Percentiles rank a stretch among this genome's conserved stretches.
phyloP scores from a whole-genome alignment of 2,888 invertebrate genomes.

The Globia sparganii region DNA sequence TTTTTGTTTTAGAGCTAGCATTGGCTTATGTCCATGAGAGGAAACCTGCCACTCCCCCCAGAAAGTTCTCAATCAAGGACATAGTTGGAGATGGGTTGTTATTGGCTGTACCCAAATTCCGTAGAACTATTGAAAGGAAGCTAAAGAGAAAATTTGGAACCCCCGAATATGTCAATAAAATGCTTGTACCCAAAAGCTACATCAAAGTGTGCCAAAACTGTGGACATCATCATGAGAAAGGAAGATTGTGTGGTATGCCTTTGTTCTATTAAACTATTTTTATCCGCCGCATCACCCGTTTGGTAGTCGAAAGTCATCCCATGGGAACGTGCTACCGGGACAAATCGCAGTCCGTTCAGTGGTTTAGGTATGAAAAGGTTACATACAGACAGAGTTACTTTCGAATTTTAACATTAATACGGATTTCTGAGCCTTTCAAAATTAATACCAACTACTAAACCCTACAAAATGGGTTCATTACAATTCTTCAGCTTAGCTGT shows the following conservation, averaged over 20 bases:
- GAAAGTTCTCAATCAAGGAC: slow-evolving; percentile 90
- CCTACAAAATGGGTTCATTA: neutral
- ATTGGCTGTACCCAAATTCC: slow-evolving; percentile 95
- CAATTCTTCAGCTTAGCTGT: slow-evolving; percentile 71
- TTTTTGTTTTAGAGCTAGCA: slow-evolving; percentile 80
- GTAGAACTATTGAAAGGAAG: slow-evolving; percentile 94
- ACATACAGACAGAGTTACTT: neutral
- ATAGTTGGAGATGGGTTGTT: slow-evolving; percentile 94
- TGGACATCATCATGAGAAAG: slow-evolving; percentile 95
- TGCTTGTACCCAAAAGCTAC: slow-evolving; percentile 93
- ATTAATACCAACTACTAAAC: neutral
- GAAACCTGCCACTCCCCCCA: slow-evolving; percentile 62
- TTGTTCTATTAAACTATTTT: neutral
- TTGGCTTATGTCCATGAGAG: slow-evolving; percentile 78
- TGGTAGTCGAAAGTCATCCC: too few species aligned
- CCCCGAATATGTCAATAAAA: slow-evolving; percentile 92
- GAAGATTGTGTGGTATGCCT: slow-evolving; percentile 93
- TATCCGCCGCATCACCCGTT: neutral
- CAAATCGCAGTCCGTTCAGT: neutral
- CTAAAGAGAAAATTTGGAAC: slow-evolving; percentile 93
- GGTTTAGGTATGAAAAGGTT: neutral
- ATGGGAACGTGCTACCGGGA: too few species aligned
- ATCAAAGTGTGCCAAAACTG: slow-evolving; percentile 94
- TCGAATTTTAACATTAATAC: neutral
- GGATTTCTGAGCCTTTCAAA: neutral